Percentiles rank a stretch among this genome's conserved stretches.
phyloP scores from a whole-genome alignment of 1,140 invertebrate genomes.

The Drosophila rhopaloa region DNA sequence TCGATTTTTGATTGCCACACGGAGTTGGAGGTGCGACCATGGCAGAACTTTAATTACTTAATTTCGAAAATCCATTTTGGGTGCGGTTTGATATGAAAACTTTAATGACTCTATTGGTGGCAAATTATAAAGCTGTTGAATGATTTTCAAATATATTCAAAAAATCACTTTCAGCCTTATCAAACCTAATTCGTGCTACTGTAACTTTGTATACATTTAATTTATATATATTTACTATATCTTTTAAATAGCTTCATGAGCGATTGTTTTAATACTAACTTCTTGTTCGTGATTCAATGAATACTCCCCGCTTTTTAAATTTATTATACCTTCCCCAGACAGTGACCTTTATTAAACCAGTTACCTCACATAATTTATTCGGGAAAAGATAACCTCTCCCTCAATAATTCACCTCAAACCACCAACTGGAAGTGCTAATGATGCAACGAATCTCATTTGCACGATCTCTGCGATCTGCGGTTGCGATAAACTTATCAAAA shows the following conservation, averaged over 20 bases:
- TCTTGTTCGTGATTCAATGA: too few relatives aligned
- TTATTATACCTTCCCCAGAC: not conserved
- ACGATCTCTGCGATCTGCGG: constrained; percentile 18
- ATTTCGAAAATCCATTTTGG: constrained; percentile 30
- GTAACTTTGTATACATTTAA: too few relatives aligned
- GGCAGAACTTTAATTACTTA: constrained; percentile 34
- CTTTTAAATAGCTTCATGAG: too few relatives aligned
- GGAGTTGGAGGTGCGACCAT: constrained; percentile 8
- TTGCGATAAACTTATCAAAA: constrained; percentile 44
- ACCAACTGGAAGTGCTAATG: constrained; percentile 30
- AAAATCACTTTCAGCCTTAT: too few relatives aligned
- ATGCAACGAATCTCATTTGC: constrained; percentile 33
- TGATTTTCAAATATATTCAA: not conserved
- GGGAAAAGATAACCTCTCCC: not conserved
- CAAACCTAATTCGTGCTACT: not conserved
- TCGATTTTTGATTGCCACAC: constrained; percentile 28
- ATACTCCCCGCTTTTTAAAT: not conserved
- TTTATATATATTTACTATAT: too few relatives aligned
- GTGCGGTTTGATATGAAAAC: constrained; percentile 1
- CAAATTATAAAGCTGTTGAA: not conserved
- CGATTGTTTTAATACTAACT: too few relatives aligned
- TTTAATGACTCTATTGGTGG: constrained; percentile 3
- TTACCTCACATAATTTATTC: not conserved
- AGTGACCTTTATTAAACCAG: not conserved
- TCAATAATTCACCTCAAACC: not conserved